Conservation (phyloP, 1,140 invertebrate genomes). For the Drosophila ohnishii region DNA sequence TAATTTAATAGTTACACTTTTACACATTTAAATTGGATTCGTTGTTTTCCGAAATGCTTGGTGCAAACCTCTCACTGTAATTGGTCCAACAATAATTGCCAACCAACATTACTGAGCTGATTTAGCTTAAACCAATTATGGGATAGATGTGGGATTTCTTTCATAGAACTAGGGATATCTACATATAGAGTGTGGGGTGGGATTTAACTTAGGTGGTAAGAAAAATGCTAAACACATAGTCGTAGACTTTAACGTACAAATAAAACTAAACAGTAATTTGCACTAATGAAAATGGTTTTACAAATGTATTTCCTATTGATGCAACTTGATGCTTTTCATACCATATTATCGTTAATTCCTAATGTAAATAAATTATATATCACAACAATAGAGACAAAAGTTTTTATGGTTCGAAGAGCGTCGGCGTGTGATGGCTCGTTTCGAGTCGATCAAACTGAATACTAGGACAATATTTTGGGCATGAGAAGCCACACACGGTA, state of each 20-base stretch:
- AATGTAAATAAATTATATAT: constrained; percentile 79
- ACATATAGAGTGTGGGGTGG: constrained; percentile 17
- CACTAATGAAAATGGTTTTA: constrained; percentile 64
- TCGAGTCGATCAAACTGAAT: constrained; percentile 37
- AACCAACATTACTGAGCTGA: constrained; percentile 50
- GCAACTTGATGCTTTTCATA: constrained; percentile 36
- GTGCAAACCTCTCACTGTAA: neutral
- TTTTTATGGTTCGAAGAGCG: constrained; percentile 48
- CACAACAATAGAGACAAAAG: constrained; percentile 78
- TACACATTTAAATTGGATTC: constrained; percentile 29
- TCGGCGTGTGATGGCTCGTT: constrained; percentile 40
- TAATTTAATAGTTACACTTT: constrained; percentile 43
- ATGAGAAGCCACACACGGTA: constrained; percentile 6
- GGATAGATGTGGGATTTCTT: constrained; percentile 61
- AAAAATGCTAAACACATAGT: constrained; percentile 49
- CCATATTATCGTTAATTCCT: constrained; percentile 45
- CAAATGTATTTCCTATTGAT: constrained; percentile 52
- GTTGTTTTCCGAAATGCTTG: constrained; percentile 36
- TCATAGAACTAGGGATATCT: constrained; percentile 43
- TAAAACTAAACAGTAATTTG: constrained; percentile 61
- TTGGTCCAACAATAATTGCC: constrained; percentile 52
- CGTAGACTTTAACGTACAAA: constrained; percentile 38
- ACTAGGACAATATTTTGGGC: constrained; percentile 23
- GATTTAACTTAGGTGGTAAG: constrained; percentile 35
- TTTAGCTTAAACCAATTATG: constrained; percentile 12